These are phyloP conservation scores for Cheiracanthium punctorium DNA, from an alignment of 2,888 invertebrate genomes.

Conservation along the genomic window DNA sequence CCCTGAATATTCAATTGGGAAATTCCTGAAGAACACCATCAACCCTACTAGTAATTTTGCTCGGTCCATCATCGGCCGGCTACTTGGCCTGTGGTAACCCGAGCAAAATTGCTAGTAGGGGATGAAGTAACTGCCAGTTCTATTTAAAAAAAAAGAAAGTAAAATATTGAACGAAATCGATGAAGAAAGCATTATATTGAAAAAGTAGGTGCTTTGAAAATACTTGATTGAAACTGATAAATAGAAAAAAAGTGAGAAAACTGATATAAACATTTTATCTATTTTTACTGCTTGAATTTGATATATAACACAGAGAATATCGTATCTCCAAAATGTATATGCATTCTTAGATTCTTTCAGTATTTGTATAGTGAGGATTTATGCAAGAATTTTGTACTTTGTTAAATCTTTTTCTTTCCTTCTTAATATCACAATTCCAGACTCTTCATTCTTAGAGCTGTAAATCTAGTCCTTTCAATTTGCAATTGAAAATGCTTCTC, in stretches of 20 bases:
- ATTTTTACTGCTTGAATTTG: conserved; percentile 7
- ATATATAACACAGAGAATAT: background rate
- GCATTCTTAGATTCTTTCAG: background rate
- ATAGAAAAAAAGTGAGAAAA: conserved; percentile 37
- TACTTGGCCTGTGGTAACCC: no score
- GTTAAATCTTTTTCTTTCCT: conserved; percentile 23
- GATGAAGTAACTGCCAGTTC: conserved; percentile 49
- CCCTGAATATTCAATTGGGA: no score
- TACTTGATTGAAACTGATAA: conserved; percentile 62
- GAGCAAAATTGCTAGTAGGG: no score
- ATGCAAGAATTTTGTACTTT: conserved; percentile 21
- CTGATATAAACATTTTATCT: background rate
- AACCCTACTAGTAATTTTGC: no score
- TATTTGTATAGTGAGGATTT: conserved; percentile 41
- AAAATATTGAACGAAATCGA: background rate
- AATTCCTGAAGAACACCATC: no score
- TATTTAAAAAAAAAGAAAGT: conserved; percentile 22
- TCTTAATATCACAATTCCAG: conserved; percentile 6
- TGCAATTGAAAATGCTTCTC: conserved; percentile 41
- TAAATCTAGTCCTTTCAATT: conserved; percentile 47
- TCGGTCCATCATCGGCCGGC: no score
- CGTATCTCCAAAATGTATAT: background rate
- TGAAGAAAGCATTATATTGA: background rate
- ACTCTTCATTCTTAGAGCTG: conserved; percentile 7
- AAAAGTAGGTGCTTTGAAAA: conserved; percentile 13